Base-by-base conservation (phyloP, 1,140 invertebrate species). In the Pseudomyrmex flavicornis region DNA sequence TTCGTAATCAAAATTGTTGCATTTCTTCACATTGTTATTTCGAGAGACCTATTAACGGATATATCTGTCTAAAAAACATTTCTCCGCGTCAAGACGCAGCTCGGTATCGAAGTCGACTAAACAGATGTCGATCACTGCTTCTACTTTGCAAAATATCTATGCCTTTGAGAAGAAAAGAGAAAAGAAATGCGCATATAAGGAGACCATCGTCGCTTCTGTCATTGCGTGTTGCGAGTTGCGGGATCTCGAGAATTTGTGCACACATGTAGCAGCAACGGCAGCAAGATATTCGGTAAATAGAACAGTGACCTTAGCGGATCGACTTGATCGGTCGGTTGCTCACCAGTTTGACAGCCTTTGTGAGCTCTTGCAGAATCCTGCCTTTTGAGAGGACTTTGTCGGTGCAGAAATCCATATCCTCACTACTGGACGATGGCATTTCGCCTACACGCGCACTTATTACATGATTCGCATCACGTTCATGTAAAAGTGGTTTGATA, bases 321-420 rank as follows among this genome's bases (percentile, higher is more conserved):
- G 44, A 46, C 4, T 17, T 26, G 2, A 20, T 15, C 3, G 5
- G 3, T 17, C 22, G 82, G 77, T 72, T 76, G 90, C 93, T 93
- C 84, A 94, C 94, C 90, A 95, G 82, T 91, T 95, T 95, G 85
- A 95, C 93, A 84, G 94, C 93, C 84, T 94, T 94, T 22, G 94
- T 94, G 15, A 95, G 90, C 82, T 95, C 94, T 54, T 94, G 93
- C 46, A 95, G 87, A 20, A 94, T 95, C 85, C 93, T 92, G 13
- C 90, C 90, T 74, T 95, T 95, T 26, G 94, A 94, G 15, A 94
- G 88, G 44, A 94, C 91, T 70, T 94, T 95, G 89, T 95, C 94
- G 68, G 94, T 94, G 88, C 93, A 93, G 35, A 94, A 91, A 82
- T 95, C 92, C 91, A 92, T 93, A 56, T 93, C 89, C 63, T 93